Evolutionary conservation across 1,140 invertebrate genomes (phyloP), one percentile per base, ranked within the genome.

Genomic region (Chlorops oryzae): DNA sequence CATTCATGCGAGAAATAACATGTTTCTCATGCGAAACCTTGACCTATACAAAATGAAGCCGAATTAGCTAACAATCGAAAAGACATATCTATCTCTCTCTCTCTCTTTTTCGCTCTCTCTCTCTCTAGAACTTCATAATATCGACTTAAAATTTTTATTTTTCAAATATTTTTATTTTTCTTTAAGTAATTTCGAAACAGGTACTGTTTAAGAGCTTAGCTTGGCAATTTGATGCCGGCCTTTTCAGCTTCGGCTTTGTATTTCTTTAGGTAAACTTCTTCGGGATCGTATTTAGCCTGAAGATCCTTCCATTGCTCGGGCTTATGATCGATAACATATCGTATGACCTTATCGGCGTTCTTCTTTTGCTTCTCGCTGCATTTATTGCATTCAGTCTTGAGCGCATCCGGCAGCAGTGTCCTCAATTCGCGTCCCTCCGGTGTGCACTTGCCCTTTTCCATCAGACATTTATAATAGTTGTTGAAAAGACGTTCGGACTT

Each of bases 351-450:
- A 12, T 75, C 68, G 0, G 76, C 64, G 12, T 76, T 75, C 0
- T 74, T 55, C 37, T 72, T 75, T 55, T 86, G 83, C 18, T 69
- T 73, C 3, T 80, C 74, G 20, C 75, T 79, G 51, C 83, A 85
- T 62, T 83, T 84, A 7, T 49, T 56, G 55, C 84, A 86, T 3
- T 77, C 78, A 1, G 78, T 82, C 51, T 78, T 69, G 6, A 85
- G 51, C 2, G 81, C 83, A 27, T 85, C 83, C 5, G 77, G 74
- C 2, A 86, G 60, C 2, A 76, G 72, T 83, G 85, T 77, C 75
- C 82, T 88, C 0, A 88, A 62, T 72, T 85, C 84, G 42, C 73
- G 70, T 43, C 77, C 86, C 46, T 88, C 86, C n/a, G 83, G 70
- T 5, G 81, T 85, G 69, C 87, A 88, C 13, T 76, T 75, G 10